phyloP scores from a whole-genome alignment of 2,797 vertebrate species.

The Crocodylus rhombifer region DNA sequence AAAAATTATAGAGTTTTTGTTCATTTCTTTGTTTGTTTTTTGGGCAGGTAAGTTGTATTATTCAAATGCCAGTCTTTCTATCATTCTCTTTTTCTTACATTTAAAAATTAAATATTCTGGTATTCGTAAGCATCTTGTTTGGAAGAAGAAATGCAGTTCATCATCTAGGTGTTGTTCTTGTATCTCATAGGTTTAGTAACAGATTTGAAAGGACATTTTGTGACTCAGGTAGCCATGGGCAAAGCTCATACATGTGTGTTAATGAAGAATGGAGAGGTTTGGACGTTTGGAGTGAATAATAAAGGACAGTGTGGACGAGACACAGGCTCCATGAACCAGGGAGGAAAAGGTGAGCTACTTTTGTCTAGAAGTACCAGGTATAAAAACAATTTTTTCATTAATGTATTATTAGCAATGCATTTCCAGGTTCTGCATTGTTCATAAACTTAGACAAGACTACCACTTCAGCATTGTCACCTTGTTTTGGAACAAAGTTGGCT shows the following conservation, averaged over 20 bases:
- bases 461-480: neutral
- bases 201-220: slow-evolving; percentile 97
- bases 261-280: slow-evolving; percentile 97
- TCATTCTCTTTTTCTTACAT: neutral
- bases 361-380: neutral
- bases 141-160: neutral
- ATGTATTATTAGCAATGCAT: neutral
- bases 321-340: slow-evolving; percentile 95
- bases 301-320: slow-evolving; percentile 99
- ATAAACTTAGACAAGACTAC: neutral
- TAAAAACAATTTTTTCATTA: slow-evolving; percentile 3
- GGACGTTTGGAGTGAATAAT: slow-evolving; percentile 99
- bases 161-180: neutral
- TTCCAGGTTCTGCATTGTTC: no score
- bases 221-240: slow-evolving; percentile 98
- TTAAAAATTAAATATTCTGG: neutral
- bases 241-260: slow-evolving; percentile 98
- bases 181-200: slow-evolving; percentile 91
- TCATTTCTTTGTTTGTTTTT: neutral
- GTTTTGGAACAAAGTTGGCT: neutral
- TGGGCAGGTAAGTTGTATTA: neutral
- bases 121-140: neutral
- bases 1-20: neutral
- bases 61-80: neutral
- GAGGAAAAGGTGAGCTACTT: slow-evolving; percentile 90